A percentile compares a stretch with the other conserved stretches of the same genome.
Evolutionary conservation across 2,888 invertebrate genomes (phyloP).

Genomic region (Lymantria monacha): DNA sequence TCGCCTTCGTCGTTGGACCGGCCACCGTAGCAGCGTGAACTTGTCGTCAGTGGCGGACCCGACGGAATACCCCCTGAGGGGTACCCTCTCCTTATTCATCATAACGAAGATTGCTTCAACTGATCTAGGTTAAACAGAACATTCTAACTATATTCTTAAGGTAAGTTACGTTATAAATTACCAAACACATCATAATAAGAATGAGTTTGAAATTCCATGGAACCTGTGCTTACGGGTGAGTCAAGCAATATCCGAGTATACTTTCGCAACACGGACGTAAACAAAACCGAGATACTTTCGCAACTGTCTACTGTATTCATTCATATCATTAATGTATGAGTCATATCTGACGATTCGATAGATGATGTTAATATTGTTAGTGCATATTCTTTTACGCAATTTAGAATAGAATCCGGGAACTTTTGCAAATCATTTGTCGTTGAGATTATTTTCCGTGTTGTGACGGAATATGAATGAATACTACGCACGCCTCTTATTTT

Average conservation of each 20-base stretch:
- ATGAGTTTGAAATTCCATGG: constrained; percentile 1
- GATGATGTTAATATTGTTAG: constrained; percentile 3
- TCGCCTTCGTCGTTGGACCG: no score
- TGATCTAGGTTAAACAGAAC: not conserved
- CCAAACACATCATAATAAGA: constrained; percentile 4
- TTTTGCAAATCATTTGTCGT: no score
- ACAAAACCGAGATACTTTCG: constrained; percentile 8
- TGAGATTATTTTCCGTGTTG: no score
- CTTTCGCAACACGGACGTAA: constrained; percentile 12
- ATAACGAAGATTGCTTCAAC: not conserved
- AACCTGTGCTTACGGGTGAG: constrained; percentile 1
- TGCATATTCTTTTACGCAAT: not conserved
- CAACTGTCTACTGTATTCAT: constrained; percentile 4
- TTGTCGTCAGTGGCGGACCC: no score
- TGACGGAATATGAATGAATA: no score
- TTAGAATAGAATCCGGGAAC: not conserved
- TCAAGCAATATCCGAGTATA: not conserved
- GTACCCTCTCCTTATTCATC: no score
- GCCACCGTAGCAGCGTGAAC: no score
- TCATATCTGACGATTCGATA: constrained; percentile 2
- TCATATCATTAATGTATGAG: constrained; percentile 8
- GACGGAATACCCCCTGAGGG: no score
- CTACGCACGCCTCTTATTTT: no score
- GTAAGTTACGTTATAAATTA: not conserved
- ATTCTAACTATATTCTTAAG: not conserved